Evolutionary conservation across 2,888 invertebrate genomes (phyloP).

Genomic region (Eulithis testata): DNA sequence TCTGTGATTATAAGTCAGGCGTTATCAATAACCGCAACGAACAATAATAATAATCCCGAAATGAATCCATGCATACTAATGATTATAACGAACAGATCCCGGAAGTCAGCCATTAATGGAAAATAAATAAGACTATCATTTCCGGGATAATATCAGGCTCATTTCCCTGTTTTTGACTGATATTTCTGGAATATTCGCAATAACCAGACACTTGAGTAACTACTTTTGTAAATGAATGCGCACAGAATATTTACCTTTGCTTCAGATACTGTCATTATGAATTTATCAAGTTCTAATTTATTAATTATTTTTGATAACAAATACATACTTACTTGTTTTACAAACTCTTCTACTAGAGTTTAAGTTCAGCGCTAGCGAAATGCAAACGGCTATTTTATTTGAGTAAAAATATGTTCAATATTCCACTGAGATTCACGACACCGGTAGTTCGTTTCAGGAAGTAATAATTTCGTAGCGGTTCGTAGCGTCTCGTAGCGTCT

Average conservation of each 20-base stretch:
- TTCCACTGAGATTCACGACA: slow-evolving; percentile 3
- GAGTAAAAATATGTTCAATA: slow-evolving; percentile 7
- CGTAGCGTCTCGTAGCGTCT: slow-evolving; percentile 14
- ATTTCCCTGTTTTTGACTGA: slow-evolving; percentile 14
- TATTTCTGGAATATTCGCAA: not conserved
- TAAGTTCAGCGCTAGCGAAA: no score
- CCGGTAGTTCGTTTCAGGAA: slow-evolving; percentile 9
- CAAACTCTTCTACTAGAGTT: no score
- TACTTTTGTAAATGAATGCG: not conserved
- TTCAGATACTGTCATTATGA: not conserved
- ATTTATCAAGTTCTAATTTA: not conserved
- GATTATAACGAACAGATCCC: not conserved
- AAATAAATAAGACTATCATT: slow-evolving; percentile 24
- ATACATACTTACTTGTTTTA: no score
- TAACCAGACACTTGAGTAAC: not conserved
- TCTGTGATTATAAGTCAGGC: not conserved
- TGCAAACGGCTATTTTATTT: not conserved
- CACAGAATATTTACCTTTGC: not conserved
- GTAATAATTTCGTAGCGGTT: slow-evolving; percentile 23
- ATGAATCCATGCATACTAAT: slow-evolving; percentile 17
- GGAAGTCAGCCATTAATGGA: slow-evolving; percentile 19
- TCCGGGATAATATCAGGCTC: slow-evolving; percentile 19
- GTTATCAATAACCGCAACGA: not conserved
- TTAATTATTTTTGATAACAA: no score
- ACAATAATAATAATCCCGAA: slow-evolving; percentile 8